These are phyloP conservation scores for Procambarus virginalis DNA, from an alignment of 1,140 invertebrate species.

Conservation along the genomic window DNA sequence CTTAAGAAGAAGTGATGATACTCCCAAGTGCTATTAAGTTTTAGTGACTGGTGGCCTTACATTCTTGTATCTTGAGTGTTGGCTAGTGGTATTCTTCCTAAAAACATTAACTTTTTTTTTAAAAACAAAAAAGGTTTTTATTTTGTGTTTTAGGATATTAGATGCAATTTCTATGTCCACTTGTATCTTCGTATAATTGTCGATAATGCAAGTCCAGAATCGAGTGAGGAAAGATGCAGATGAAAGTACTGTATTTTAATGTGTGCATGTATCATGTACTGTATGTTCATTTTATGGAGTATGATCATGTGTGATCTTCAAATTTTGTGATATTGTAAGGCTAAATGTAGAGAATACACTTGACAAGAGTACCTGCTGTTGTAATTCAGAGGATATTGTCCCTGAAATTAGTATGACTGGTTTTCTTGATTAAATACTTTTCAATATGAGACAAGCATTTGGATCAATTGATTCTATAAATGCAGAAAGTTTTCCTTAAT, in stretches of 20 bases:
- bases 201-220: neutral
- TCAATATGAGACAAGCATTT: neutral
- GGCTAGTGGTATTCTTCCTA: neutral
- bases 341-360: neutral
- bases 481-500: neutral
- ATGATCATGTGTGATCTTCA: neutral
- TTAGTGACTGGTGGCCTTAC: constrained; percentile 45
- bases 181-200: neutral
- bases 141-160: neutral
- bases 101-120: neutral
- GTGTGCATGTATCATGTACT: neutral
- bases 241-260: neutral
- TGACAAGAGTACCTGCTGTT: constrained; percentile 1
- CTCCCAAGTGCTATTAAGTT: constrained; percentile 30
- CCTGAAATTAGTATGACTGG: neutral
- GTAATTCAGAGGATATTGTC: neutral
- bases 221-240: neutral
- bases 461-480: neutral
- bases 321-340: neutral
- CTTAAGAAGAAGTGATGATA: constrained; percentile 17
- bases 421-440: neutral
- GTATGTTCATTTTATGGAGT: neutral
- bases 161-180: neutral
- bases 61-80: constrained; percentile 17
- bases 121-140: neutral